These are phyloP conservation scores for Linnaemya tessellans DNA, from an alignment of 2,888 invertebrate species.

Conservation along the genomic window DNA sequence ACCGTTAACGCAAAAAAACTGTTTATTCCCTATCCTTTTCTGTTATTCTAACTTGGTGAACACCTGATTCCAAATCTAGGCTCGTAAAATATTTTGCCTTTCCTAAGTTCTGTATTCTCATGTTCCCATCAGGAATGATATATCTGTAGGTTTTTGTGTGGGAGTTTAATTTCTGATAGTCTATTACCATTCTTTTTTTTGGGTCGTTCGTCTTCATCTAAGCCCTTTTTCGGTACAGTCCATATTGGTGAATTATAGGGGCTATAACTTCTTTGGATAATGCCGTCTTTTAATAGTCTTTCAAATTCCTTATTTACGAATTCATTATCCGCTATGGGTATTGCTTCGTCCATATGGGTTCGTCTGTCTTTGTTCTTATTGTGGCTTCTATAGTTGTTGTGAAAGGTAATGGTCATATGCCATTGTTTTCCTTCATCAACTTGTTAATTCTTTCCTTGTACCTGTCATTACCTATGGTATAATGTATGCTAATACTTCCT, in stretches of 20 bases:
- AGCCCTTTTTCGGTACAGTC: background rate
- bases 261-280: background rate
- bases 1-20: background rate
- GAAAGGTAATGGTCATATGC: constrained; percentile 2
- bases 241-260: background rate
- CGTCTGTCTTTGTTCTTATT: background rate
- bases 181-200: background rate
- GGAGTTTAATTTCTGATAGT: background rate
- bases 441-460: no score
- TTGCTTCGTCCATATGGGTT: background rate
- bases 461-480: no score
- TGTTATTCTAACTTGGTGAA: background rate
- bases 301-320: background rate
- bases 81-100: background rate
- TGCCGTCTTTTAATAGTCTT: background rate
- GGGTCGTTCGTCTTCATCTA: background rate
- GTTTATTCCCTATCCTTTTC: background rate
- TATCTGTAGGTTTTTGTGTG: background rate
- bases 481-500: no score
- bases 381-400: background rate
- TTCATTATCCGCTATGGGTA: background rate
- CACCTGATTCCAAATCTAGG: background rate
- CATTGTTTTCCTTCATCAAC: background rate
- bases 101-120: background rate
- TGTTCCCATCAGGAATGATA: background rate